Evolutionary conservation across 2,888 invertebrate genomes (phyloP).

Genomic region (Pseudococcus longispinus): DNA sequence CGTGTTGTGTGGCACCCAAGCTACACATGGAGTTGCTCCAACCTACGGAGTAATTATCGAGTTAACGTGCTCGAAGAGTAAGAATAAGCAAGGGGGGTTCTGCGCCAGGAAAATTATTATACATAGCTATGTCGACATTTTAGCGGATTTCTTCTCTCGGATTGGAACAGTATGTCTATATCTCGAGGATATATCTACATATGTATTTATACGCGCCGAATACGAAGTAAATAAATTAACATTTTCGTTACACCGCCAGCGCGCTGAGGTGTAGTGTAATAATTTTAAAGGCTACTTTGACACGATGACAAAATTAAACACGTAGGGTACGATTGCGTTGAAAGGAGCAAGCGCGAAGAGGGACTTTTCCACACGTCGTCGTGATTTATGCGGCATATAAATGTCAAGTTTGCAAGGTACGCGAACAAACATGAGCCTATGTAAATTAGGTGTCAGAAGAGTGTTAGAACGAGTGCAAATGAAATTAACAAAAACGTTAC

Average conservation of each 20-base stretch:
- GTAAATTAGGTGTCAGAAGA: constrained; percentile 38
- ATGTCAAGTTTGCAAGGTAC: constrained; percentile 26
- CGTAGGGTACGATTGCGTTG: background rate
- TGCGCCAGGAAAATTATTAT: background rate
- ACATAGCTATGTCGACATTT: background rate
- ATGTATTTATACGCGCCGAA: background rate
- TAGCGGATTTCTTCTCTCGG: background rate
- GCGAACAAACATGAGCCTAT: constrained; percentile 29
- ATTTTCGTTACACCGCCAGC: background rate
- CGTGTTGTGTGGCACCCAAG: background rate
- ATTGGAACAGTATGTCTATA: background rate
- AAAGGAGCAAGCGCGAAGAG: background rate
- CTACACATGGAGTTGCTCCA: no score
- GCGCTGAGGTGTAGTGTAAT: background rate
- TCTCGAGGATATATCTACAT: background rate
- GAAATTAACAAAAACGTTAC: constrained; percentile 38
- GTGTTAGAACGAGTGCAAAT: constrained; percentile 40
- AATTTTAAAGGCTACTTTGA: constrained; percentile 35
- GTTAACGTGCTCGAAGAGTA: background rate
- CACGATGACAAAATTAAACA: constrained; percentile 25
- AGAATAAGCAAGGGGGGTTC: background rate
- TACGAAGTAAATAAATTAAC: constrained; percentile 24
- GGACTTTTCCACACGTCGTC: constrained; percentile 29
- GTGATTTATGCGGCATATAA: constrained; percentile 35
- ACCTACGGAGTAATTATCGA: background rate